A percentile compares a stretch with the other conserved stretches of the same genome.
These are phyloP conservation scores for Eugnorisma glareosa DNA, from an alignment of 2,888 invertebrate genomes.

Conservation along the genomic window DNA sequence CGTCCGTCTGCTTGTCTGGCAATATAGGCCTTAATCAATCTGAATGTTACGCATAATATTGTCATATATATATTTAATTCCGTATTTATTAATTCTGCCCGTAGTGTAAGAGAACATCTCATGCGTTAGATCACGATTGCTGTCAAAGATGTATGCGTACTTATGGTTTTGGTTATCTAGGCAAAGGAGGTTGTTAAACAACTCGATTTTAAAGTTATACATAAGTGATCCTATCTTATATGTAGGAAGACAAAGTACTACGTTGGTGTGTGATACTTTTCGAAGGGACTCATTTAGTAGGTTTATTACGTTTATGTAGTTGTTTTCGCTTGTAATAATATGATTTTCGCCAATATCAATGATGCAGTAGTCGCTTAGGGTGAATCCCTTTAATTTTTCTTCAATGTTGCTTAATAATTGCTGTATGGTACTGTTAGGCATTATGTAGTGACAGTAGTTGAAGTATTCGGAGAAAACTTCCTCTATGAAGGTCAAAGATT, in stretches of 20 bases:
- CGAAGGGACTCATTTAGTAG: not conserved
- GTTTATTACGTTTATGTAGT: not conserved
- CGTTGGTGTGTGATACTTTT: not conserved
- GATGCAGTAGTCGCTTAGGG: no score
- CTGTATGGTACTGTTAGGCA: no score
- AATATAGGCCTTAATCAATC: conserved; percentile 1
- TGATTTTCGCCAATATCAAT: no score
- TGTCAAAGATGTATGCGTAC: not conserved
- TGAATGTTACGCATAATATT: not conserved
- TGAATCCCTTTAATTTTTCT: no score
- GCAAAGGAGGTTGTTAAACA: conserved; percentile 4
- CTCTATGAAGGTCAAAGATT: no score
- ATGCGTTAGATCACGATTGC: conserved; percentile 1
- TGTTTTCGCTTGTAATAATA: not conserved
- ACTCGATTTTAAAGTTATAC: conserved; percentile 6
- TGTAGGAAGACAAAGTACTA: not conserved
- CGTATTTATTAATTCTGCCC: conserved; percentile 4
- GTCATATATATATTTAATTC: not conserved
- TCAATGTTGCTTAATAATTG: not conserved
- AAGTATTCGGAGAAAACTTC: no score
- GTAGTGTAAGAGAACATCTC: not conserved
- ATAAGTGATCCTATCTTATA: conserved; percentile 1
- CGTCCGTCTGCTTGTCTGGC: no score
- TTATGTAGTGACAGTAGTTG: no score
- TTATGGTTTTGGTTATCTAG: conserved; percentile 4